Evolutionary conservation across 1,140 invertebrate species (phyloP).

Genomic region (Panulirus ornatus): DNA sequence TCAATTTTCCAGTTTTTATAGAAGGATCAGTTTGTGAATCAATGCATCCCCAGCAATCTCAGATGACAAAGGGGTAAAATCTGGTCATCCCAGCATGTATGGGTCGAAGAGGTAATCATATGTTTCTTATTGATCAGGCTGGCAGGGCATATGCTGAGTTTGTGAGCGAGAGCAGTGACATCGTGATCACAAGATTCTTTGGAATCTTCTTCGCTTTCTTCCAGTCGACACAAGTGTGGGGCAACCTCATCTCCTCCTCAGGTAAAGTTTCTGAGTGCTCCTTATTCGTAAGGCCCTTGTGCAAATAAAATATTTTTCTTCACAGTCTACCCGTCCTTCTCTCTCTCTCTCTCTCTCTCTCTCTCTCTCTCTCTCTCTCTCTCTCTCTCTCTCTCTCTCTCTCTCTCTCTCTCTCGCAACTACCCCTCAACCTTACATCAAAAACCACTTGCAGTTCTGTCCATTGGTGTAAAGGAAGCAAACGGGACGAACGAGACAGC

Average conservation of each 20-base stretch:
- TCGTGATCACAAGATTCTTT: constrained; percentile 96
- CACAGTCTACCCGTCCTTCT: neutral
- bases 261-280: too few species aligned
- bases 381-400: neutral
- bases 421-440: neutral
- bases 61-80: too few species aligned
- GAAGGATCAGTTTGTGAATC: too few species aligned
- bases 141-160: constrained; percentile 85
- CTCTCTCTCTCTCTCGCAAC: neutral
- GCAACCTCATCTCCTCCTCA: constrained; percentile 95
- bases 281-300: neutral
- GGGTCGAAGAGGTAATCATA: too few species aligned
- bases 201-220: constrained; percentile 98
- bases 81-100: too few species aligned
- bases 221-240: constrained; percentile 96
- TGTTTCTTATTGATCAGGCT: constrained; percentile 61
- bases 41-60: too few species aligned
- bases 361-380: neutral
- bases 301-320: neutral
- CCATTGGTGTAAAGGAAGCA: neutral
- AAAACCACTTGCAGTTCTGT: constrained; percentile 26
- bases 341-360: neutral
- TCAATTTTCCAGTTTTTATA: too few species aligned
- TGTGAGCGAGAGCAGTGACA: constrained; percentile 91
- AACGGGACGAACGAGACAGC: constrained; percentile 15